Base-by-base conservation (phyloP, 2,797 vertebrate species). In the Dallia pectoralis region DNA sequence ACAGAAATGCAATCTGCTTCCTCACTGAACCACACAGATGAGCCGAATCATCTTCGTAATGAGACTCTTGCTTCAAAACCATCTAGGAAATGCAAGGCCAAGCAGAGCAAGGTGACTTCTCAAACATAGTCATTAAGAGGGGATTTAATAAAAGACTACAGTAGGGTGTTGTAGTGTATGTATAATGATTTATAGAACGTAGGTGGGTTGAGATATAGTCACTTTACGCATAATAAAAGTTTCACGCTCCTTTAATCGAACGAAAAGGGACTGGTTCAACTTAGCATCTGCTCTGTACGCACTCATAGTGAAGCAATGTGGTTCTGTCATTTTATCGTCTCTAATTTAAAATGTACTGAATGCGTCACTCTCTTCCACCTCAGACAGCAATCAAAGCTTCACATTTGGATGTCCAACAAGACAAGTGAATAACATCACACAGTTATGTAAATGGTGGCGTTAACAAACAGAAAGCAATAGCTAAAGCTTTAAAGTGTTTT, bases 1-100 rank as follows among this genome's bases (percentile, higher is more conserved):
- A 87, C 83, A 84, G 87, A 85, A 91, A 90, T 88, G 82, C 87
- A 91, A 91, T 91, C 86, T 89, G 87, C 84, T 84, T 89, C 82
- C 75, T 89, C 88, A 86, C 79, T 89, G 87, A 90, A 88, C 81
- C 87, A 86, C 83, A 80, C 81, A 83, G 85, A 90, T 87, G 81
- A 89, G 79, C 82, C 81, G 86, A 89, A 89, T 87, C 81, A 85
- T 84, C 85, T 87, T 84, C 87, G 80, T 89, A 91, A 91, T 91
- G 88, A 88, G 22, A 59, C 11, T 59, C 22, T 12, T 59, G 53
- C 2, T 59, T 25, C 53, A 12, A 59, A 25, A 25, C 11, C 22
- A 4, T 59, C 53, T 11, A 59, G n/a, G 53, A 59, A 59, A 12
- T 59, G 53, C 53, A 59, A 12, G 22, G 22, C 22, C 25, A 59